Base-by-base conservation (phyloP, 2,888 invertebrate species). In the Sesia bembeciformis region DNA sequence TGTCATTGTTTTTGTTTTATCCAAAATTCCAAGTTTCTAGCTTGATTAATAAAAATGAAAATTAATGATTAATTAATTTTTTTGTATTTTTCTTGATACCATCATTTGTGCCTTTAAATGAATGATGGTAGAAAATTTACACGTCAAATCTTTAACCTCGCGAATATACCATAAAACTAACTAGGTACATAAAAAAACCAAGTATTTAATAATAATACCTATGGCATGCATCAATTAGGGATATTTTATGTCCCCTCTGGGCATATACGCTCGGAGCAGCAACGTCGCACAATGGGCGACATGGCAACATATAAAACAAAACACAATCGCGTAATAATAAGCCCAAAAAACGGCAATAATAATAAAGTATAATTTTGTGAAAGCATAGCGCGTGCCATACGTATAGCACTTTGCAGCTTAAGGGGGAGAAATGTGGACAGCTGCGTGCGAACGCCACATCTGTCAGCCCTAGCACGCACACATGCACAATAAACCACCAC, bases 361-460 rank as follows among this genome's bases (percentile, higher is more conserved):
- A 86, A 87, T 86, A 86, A 83, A 76, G 76, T 72, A 80, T 84
- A 81, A 85, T 85, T 84, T 76, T 74, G 82, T 80, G 84, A 87
- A 88, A 87, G 88, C 79, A 74, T 64, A 72, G 72, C 81, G 80
- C 86, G 88, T 88, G 87, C 88, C 83, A 75, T 80, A 78, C 80
- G 78, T 78, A 72, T 73, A 70, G 72, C 69, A 70, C 69, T 72
- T 72, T 74, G 74, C 66, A 67, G 70, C 69, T 70, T 68, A 66
- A 61, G 49, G 67, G 72, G 73, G 82, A 76, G 72, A 72, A 69
- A 62, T 63, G 65, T 65, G 70, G 83, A 82, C 87, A 87, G 87
- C 87, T 87, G 88, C 84, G 75, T 68, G 74, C 68, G 73, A 78
- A 72, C 62, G 55, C 66, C 74, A 77, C 85, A 85, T 85, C 85